Base-by-base conservation (phyloP, 1,140 invertebrate genomes). In the Lethocerus indicus region DNA sequence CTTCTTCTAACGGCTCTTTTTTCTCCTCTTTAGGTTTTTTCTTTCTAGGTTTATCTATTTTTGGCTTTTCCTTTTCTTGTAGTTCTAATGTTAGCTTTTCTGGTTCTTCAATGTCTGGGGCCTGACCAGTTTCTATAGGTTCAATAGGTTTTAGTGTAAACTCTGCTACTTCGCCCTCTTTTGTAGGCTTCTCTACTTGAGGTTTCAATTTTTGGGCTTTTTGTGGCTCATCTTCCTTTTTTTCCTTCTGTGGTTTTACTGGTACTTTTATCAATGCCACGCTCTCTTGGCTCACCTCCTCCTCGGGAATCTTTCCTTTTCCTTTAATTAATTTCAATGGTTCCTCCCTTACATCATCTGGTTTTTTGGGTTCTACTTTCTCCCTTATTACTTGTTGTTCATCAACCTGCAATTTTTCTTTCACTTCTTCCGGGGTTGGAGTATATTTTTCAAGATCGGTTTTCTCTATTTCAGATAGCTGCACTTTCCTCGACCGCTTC, bases 231-330 rank as follows among this genome's bases (percentile, higher is more conserved):
- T 57, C 51, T 45, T 40, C 40, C 1, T 35, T 21, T 18, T 55
- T 59, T 61, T 36, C 57, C 50, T 57, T 60, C 59, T 42, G 54
- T 57, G 9, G 61, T 49, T 55, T 62, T 61, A 29, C 61, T 42
- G 59, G 58, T 23, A 50, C 43, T 49, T 24, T 60, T 56, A 42
- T 62, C 55, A 45, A 54, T 44, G n/a, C 7, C 20, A 54, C 53
- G 1, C 32, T 48, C 42, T 54, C 53, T 26, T 47, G 18, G 18
- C 6, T 13, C 24, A 24, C 24, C 23, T 57, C 27, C 27, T 47
- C 47, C 18, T 58, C 40, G 25, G 57, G 47, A 18, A 55, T 52
- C 47, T 60, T 47, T 2, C 51, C 51, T 16, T 56, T 52, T 28
- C 58, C 54, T 42, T 60, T 57, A 0, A 41, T 24, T 39, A 43